phyloP scores from a whole-genome alignment of 92 coral and sea anemone genomes.

The Epizoanthus scotinus region DNA sequence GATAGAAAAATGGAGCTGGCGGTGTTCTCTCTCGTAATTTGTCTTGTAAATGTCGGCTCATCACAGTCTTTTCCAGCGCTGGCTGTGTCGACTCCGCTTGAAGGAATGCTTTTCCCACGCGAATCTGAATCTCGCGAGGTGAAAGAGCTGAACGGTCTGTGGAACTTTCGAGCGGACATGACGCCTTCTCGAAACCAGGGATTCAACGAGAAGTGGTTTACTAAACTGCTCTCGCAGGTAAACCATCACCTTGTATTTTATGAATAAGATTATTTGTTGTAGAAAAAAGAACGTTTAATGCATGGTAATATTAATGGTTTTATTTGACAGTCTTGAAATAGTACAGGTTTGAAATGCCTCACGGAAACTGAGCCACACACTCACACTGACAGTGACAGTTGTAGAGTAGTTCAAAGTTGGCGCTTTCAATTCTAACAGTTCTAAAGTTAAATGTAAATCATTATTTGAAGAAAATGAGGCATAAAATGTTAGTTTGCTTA shows the following conservation, averaged over 20 bases:
- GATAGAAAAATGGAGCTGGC: constrained; percentile 2
- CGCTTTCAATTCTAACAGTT: no score
- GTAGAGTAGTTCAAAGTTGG: no score
- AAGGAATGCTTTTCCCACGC: constrained; percentile 87
- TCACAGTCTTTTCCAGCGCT: constrained; percentile 23
- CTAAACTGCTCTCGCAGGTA: constrained; percentile 76
- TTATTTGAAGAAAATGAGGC: not conserved
- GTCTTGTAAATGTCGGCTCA: not conserved
- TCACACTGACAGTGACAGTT: no score
- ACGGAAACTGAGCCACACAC: no score
- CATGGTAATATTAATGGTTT: not conserved
- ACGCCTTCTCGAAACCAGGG: constrained; percentile 74
- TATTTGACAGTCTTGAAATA: not conserved
- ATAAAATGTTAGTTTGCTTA: not conserved
- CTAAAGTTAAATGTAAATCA: no score
- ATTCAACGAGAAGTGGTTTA: constrained; percentile 73
- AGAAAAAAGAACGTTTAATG: not conserved
- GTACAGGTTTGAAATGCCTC: no score
- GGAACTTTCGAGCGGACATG: constrained; percentile 92
- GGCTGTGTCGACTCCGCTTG: constrained; percentile 15
- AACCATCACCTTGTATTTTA: not conserved
- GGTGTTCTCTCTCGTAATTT: not conserved
- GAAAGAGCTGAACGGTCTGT: constrained; percentile 86
- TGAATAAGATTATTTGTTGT: not conserved
- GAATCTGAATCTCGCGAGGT: constrained; percentile 94